A percentile compares a stretch with the other conserved stretches of the same genome.
Conservation (phyloP, 1,140 invertebrate genomes). For the Drosophila auraria region DNA sequence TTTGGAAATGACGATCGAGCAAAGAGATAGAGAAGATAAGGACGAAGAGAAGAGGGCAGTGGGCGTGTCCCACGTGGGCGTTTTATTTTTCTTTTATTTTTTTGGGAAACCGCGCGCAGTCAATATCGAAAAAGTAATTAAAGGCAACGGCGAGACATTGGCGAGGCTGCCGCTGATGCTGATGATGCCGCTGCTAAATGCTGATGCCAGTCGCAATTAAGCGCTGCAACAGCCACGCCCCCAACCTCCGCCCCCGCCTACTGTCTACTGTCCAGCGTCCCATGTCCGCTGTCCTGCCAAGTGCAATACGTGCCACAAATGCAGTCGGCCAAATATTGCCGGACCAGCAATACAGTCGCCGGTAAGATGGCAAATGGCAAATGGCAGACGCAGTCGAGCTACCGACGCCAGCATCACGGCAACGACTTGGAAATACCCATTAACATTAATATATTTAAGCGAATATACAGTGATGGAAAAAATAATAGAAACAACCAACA, state of each 20-base stretch:
- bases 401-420: too few relatives aligned
- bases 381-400: not conserved
- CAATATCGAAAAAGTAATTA: conserved; percentile 80
- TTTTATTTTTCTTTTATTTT: not conserved
- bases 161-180: conserved; percentile 12
- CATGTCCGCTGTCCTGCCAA: conserved; percentile 54
- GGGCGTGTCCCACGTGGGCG: conserved; percentile 67
- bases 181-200: conserved; percentile 23
- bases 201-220: conserved; percentile 55
- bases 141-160: conserved; percentile 54
- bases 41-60: not conserved
- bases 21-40: not conserved
- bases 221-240: conserved; percentile 56
- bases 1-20: conserved; percentile 44
- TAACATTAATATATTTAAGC: not conserved
- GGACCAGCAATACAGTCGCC: not conserved
- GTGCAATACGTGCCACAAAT: conserved; percentile 61
- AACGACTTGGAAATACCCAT: not conserved
- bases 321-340: conserved; percentile 15
- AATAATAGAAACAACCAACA: too few relatives aligned
- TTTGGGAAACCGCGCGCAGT: conserved; percentile 28
- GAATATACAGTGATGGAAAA: too few relatives aligned
- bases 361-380: conserved; percentile 8
- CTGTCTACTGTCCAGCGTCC: not conserved
- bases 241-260: conserved; percentile 6